These are phyloP conservation scores for Geococcyx californianus DNA, from an alignment of 2,113 vertebrate genomes.

Conservation along the genomic window DNA sequence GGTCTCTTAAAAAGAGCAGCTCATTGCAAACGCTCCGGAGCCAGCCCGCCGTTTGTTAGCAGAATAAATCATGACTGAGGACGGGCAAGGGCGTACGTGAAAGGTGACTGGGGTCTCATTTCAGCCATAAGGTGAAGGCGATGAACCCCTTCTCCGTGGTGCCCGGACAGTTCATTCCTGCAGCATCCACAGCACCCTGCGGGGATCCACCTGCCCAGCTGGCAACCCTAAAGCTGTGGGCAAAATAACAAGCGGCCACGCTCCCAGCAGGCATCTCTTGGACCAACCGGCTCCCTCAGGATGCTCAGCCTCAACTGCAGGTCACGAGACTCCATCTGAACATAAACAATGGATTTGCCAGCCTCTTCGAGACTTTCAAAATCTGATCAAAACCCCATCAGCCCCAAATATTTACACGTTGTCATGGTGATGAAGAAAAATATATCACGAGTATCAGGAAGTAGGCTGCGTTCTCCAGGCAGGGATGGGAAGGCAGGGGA, in stretches of 20 bases:
- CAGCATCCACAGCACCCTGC: background rate
- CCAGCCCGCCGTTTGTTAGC: background rate
- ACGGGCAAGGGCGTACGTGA: background rate
- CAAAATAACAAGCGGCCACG: accelerated
- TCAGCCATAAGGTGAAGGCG: background rate
- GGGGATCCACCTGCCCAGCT: background rate
- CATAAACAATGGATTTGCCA: background rate
- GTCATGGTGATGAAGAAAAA: conserved; percentile 49
- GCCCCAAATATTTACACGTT: background rate
- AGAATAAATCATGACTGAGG: background rate
- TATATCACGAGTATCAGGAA: conserved; percentile 2
- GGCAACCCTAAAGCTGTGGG: background rate
- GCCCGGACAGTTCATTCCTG: background rate
- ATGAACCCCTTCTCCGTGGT: background rate
- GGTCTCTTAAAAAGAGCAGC: background rate
- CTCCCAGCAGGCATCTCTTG: background rate
- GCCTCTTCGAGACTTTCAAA: conserved; percentile 5
- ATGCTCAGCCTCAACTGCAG: background rate
- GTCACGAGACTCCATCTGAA: background rate
- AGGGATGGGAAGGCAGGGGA: background rate
- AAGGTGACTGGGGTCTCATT: background rate
- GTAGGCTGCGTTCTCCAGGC: background rate
- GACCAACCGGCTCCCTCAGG: background rate
- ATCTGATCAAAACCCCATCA: background rate
- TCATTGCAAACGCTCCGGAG: background rate